Evolutionary conservation across 1,140 invertebrate species (phyloP).

Genomic region (Lordiphosa clarofinis): DNA sequence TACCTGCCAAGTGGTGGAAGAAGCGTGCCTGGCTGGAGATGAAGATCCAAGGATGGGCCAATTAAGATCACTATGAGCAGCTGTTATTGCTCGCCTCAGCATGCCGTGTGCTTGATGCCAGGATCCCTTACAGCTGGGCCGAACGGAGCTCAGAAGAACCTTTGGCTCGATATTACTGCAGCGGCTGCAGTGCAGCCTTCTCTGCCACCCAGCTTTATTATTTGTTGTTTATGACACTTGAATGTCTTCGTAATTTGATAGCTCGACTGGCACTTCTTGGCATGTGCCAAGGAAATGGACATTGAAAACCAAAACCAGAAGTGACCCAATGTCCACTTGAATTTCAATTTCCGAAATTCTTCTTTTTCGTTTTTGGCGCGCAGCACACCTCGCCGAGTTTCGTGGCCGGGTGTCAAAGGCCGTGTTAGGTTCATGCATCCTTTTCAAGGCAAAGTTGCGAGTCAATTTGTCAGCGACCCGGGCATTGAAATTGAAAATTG

Average conservation of each 20-base stretch:
- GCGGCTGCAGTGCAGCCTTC: too few species aligned
- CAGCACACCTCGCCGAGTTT: constrained; percentile 8
- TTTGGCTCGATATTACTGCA: neutral
- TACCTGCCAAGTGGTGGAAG: constrained; percentile 23
- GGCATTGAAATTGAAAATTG: constrained; percentile 65
- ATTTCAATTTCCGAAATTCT: constrained; percentile 52
- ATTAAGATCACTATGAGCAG: constrained; percentile 61
- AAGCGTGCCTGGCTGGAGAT: constrained; percentile 8
- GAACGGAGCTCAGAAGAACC: too few species aligned
- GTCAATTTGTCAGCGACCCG: constrained; percentile 66
- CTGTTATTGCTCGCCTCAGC: constrained; percentile 35
- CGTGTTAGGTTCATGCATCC: constrained; percentile 56
- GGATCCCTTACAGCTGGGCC: constrained; percentile 49
- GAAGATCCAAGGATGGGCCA: constrained; percentile 35
- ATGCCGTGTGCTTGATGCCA: constrained; percentile 51
- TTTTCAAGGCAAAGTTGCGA: constrained; percentile 53
- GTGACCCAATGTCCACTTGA: constrained; percentile 63
- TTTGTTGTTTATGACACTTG: constrained; percentile 43
- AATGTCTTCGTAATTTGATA: constrained; percentile 55
- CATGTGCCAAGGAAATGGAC: constrained; percentile 75
- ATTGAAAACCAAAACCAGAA: constrained; percentile 67
- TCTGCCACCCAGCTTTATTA: neutral
- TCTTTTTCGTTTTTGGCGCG: constrained; percentile 22
- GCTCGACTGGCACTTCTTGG: constrained; percentile 41
- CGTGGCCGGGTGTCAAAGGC: constrained; percentile 58